Base-by-base conservation (phyloP, 2,113 vertebrate species). In the Symphodus melops region DNA sequence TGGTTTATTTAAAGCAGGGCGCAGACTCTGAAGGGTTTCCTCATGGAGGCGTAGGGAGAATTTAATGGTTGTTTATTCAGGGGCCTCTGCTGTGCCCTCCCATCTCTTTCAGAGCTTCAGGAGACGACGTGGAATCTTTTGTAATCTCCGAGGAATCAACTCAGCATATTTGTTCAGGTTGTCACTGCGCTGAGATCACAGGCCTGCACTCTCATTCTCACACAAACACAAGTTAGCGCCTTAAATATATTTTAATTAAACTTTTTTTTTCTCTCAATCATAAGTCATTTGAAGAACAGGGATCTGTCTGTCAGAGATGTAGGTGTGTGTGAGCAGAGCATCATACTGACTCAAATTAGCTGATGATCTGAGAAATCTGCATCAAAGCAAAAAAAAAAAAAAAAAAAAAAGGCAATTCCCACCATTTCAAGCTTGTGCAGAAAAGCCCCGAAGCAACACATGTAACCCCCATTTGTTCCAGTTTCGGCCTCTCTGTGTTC, bases 41-140 rank as follows among this genome's bases (percentile, higher is more conserved):
- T 88, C 73, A 75, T 67, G 44, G 58, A 74, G 84, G 88, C 87
- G 58, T 74, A 88, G 89, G 80, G 77, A 75, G 86, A 88, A 87
- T 90, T 93, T 92, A 93, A 94, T 87, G 86, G 91, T 90, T 95
- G 94, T 95, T 95, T 93, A 95, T 92, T 93, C 94, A 93, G 90
- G 92, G 92, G 85, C 89, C 91, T 89, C 92, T 67, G 79, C 87
- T 80, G 83, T 83, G 83, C 88, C 92, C 91, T 93, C 89, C 88
- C 78, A 81, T 92, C 85, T 84, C 92, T 93, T 92, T 90, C 72
- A 89, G 80, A 71, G 85, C 81, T 85, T 89, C 91, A 88, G 85
- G 92, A 90, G 91, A 92, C 83, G 90, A 93, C 89, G 93, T 91
- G 90, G 88, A 94, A 92, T 66, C 88, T 88, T 90, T 94, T 94